Evolutionary conservation across 2,888 invertebrate genomes (phyloP).

Genomic region (Cheilosia variabilis): DNA sequence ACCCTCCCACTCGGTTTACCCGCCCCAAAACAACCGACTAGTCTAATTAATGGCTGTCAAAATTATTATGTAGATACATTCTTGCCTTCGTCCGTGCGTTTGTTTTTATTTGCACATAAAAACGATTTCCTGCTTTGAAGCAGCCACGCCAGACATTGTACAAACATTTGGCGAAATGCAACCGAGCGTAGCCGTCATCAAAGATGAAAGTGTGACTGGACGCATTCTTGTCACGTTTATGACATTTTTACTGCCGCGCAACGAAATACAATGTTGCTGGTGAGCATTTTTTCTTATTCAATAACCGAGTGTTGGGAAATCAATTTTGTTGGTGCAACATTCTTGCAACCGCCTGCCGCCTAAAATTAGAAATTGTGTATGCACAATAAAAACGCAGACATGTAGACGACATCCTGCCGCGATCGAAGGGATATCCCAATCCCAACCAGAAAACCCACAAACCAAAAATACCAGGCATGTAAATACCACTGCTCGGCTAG

Average conservation of each 20-base stretch:
- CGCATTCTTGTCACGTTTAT: conserved; percentile 36
- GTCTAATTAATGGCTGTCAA: conserved; percentile 41
- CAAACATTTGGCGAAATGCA: conserved; percentile 6
- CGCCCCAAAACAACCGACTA: conserved; percentile 4
- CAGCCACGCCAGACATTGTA: conserved; percentile 8
- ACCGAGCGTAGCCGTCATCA: conserved; percentile 2
- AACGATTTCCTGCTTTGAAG: conserved; percentile 35
- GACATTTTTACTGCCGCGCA: conserved; percentile 29
- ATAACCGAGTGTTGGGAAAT: conserved; percentile 20
- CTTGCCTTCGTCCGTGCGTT: neutral
- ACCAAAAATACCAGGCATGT: conserved; percentile 21
- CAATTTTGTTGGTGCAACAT: conserved; percentile 32
- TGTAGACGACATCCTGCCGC: conserved; percentile 28
- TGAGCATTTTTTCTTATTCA: neutral
- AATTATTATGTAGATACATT: conserved; percentile 2
- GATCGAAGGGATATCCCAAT: conserved; percentile 63
- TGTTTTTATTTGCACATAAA: conserved; percentile 49
- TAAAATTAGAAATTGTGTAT: neutral
- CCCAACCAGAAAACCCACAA: conserved; percentile 73
- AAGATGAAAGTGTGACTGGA: conserved; percentile 54
- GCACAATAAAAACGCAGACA: conserved; percentile 24
- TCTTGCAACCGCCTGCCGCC: neutral
- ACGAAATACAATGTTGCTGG: conserved; percentile 39
- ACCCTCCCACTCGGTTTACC: neutral
- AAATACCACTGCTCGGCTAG: conserved; percentile 36